phyloP scores from a whole-genome alignment of 2,113 vertebrate genomes.

The Micronycteris hirsuta region DNA sequence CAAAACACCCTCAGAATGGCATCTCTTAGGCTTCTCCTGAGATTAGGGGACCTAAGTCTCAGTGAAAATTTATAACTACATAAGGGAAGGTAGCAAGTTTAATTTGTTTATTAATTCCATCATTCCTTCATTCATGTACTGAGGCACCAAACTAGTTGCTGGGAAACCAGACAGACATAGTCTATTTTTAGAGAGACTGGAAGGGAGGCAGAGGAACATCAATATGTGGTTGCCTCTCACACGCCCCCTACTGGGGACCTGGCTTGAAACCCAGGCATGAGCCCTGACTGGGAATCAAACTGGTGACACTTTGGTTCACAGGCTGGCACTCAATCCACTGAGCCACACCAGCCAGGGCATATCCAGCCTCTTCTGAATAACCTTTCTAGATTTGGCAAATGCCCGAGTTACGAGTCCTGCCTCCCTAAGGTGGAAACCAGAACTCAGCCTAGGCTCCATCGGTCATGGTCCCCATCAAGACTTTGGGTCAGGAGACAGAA shows the following conservation, averaged over 20 bases:
- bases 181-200: too few relatives aligned
- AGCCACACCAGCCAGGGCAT: too few relatives aligned
- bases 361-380: neutral
- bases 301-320: too few relatives aligned
- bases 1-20: neutral
- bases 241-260: too few relatives aligned
- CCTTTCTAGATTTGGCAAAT: neutral
- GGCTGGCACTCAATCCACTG: too few relatives aligned
- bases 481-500: neutral
- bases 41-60: neutral
- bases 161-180: neutral
- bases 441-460: neutral
- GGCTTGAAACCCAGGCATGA: too few relatives aligned
- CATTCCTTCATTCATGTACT: slow-evolving; percentile 10
- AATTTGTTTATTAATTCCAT: slow-evolving; percentile 4
- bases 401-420: neutral
- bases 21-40: slow-evolving; percentile 13
- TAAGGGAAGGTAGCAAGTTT: neutral
- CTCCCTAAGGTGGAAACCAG: neutral
- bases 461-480: neutral
- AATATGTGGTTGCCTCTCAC: too few relatives aligned
- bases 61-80: neutral
- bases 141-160: neutral
- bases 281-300: too few relatives aligned
- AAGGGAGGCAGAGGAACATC: too few relatives aligned